Base-by-base conservation (phyloP, 2,797 vertebrate genomes). In the Capromys pilorides region DNA sequence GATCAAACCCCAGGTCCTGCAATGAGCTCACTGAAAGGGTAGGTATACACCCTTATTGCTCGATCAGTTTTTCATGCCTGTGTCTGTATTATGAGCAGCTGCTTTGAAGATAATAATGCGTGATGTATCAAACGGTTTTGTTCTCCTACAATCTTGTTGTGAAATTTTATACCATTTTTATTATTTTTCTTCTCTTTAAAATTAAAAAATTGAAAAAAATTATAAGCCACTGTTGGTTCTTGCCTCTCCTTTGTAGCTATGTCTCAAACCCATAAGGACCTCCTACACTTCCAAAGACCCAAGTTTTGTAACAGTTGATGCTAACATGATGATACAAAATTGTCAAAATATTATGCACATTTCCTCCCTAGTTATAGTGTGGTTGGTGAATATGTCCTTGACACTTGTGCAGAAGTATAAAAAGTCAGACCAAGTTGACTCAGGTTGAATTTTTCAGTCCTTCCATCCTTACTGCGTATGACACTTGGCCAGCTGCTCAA, bases 231-330 rank as follows among this genome's bases (percentile, higher is more conserved):
- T 67, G 84, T n/a, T 86, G 77, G 51, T 18, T 39, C 71, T 91
- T 93, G 62, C 51, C 33, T 77, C 66, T 94, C 5, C 82, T 64
- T 83, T 95, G 79, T 86, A 86, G 66, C 85, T 77, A 75, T 78
- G 31, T 59, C 75, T 95, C 67, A 64, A 66, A 90, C 71, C 22
- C 51, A 87, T 75, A 93, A 93, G 85, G 79, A 33, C 5, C 19
- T 66, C 26, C 3, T 6, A 49, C n/a, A 4, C 41, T 94, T 95
- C 73, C 78, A 90, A 69, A 81, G 33, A 88, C 79, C 28, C 22
- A 78, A 89, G 94, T 54, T 85, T n/a, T 49, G 11, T 69, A 82
- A 85, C 9, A 31, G 81, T 16, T 39, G 41, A 80, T 36, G 19
- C 26, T n/a, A 51, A 64, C 2, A 19, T 57, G 14, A 64, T 86